Conservation (phyloP, 2,113 vertebrate species). For the Crotalus horridus region DNA sequence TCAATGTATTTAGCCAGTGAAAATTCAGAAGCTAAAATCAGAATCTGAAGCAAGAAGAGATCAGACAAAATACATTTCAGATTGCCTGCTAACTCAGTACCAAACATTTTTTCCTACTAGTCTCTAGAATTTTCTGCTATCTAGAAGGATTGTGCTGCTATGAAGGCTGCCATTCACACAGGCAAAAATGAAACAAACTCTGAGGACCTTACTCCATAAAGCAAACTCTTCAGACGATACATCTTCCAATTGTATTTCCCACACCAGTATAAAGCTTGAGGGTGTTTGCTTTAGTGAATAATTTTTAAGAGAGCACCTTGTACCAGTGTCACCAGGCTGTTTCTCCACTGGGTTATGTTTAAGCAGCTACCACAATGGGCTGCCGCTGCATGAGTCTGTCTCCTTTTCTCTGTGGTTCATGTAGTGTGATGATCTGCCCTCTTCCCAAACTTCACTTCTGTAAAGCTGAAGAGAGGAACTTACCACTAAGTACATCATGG, state of each 20-base stretch:
- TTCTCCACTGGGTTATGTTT: background rate
- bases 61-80: background rate
- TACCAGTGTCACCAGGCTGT: background rate
- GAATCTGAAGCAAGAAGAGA: background rate
- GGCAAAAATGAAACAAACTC: background rate
- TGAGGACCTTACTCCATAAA: background rate
- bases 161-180: background rate
- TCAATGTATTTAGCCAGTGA: background rate
- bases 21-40: background rate
- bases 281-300: background rate
- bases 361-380: background rate
- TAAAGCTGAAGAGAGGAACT: constrained; percentile 47
- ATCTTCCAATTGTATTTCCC: background rate
- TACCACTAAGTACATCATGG: constrained; percentile 77
- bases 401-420: background rate
- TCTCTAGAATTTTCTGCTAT: background rate
- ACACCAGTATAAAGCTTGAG: background rate
- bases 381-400: background rate
- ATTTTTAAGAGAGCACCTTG: background rate
- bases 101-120: background rate
- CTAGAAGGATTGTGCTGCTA: background rate
- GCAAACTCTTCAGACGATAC: background rate
- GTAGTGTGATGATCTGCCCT: background rate
- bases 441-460: background rate
- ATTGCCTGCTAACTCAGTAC: background rate